Evolutionary conservation across 2,113 vertebrate species (phyloP).

Genomic region (Proteles cristata): DNA sequence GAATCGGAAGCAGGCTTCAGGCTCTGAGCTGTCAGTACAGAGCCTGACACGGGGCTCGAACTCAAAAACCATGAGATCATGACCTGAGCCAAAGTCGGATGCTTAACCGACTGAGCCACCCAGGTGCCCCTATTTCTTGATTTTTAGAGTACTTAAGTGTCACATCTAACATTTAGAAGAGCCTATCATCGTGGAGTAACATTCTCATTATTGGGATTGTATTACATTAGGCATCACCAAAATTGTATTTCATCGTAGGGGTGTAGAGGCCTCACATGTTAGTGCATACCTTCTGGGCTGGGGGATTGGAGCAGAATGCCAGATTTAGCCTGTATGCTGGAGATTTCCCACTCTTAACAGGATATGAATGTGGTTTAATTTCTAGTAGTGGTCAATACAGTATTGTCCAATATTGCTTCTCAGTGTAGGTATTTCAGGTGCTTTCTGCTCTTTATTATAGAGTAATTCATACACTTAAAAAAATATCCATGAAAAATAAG

Average conservation of each 20-base stretch:
- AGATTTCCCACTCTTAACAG: neutral
- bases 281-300: neutral
- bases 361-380: neutral
- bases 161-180: neutral
- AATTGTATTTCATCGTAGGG: neutral
- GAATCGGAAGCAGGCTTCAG: no score
- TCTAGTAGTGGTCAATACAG: neutral
- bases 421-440: neutral
- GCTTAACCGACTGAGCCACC: no score
- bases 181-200: neutral
- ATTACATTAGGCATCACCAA: neutral
- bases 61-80: no score
- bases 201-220: neutral
- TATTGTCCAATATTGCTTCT: neutral
- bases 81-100: no score
- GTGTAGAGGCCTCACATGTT: neutral
- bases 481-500: neutral
- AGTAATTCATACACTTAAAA: neutral
- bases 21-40: no score
- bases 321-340: neutral
- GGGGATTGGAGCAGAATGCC: neutral
- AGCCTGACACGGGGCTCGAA: no score
- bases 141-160: neutral
- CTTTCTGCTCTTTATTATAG: conserved; percentile 8
- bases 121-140: neutral